phyloP scores from a whole-genome alignment of 2,113 vertebrate species.

The Phoenicopterus ruber region DNA sequence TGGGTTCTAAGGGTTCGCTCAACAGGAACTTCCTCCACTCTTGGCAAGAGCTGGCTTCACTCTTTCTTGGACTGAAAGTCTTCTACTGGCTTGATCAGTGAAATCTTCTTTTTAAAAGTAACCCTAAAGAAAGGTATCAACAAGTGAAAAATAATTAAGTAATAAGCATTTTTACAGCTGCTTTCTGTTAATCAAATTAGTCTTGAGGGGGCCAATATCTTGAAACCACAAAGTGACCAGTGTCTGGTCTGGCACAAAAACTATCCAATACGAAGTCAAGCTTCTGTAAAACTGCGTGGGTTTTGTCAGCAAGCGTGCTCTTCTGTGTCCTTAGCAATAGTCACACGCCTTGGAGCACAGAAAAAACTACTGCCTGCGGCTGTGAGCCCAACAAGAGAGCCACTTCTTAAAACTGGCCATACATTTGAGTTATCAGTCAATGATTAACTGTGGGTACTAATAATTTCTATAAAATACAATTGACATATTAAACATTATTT shows the following conservation, averaged over 20 bases:
- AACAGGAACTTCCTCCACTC: constrained; percentile 41
- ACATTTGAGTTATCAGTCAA: neutral
- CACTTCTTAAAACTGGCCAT: neutral
- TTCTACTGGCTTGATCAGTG: constrained; percentile 59
- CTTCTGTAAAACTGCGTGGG: neutral
- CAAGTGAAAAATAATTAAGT: neutral
- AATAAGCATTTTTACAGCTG: neutral
- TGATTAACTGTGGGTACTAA: neutral
- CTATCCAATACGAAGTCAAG: fast-evolving
- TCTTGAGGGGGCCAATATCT: fast-evolving
- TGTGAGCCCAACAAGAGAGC: neutral
- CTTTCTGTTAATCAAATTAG: fast-evolving
- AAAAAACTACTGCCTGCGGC: neutral
- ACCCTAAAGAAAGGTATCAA: constrained; percentile 19
- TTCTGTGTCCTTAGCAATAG: neutral
- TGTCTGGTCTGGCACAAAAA: neutral
- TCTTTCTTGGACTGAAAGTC: constrained; percentile 39
- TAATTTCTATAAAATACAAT: no score
- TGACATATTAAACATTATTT: neutral
- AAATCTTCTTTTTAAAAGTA: constrained; percentile 70
- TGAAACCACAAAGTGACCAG: no score
- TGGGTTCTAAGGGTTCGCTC: neutral
- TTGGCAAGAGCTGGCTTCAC: constrained; percentile 5
- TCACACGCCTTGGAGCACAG: fast-evolving
- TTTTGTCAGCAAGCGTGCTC: neutral